Evolutionary conservation across 37 sponge, comb jelly and placozoan species (phyloP), one percentile per base, ranked within the genome.

Genomic region (Mnemiopsis leidyi): DNA sequence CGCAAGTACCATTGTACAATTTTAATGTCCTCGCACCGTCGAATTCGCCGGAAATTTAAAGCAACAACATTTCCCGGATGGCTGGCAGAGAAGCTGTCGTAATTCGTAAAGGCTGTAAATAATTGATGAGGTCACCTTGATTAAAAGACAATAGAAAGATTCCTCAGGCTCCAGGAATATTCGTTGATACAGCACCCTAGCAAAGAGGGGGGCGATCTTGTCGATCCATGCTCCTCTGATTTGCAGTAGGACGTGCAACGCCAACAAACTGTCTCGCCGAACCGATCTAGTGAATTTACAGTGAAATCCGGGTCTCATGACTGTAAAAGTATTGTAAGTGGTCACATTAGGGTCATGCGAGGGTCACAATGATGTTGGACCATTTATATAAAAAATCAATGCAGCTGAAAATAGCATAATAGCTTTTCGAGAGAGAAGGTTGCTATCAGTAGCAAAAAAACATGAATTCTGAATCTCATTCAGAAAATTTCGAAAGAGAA

Each of bases 81-180:
- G 61, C 61, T 48, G 61, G 61, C 61, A 48, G 13, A 48, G 61
- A 48, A 48, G 61, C 61, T 48, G 61, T 5, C 61, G 61, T 48
- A 5, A 48, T 48, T 48, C 61, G 61, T 48, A 48, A 48, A 13
- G 61, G 13, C 5, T 48, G 61, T 48, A 5, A 48, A 18, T 48
- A 5, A 48, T 48, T 48, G 5, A 48, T 48, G 61, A 48, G 61
- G 61, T 48, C 61, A 77, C 90, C 90, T 38, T 85, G 30, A 85
- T 35, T 9, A 85, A 5, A 28, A 38, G 90, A n/a, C 61, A 18
- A 39, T 85, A 29, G 35, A 85, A 40, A 32, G 36, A 32, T 5
- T 38, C 61, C n/a, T 85, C 90, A 28, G 39, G 29, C 61, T 85
- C 90, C 3, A 85, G 35, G 26, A 85, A 85, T 21, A 85, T 40